Conservation (phyloP, 2,113 vertebrate genomes). For the Campylorhamphus procurvoides region DNA sequence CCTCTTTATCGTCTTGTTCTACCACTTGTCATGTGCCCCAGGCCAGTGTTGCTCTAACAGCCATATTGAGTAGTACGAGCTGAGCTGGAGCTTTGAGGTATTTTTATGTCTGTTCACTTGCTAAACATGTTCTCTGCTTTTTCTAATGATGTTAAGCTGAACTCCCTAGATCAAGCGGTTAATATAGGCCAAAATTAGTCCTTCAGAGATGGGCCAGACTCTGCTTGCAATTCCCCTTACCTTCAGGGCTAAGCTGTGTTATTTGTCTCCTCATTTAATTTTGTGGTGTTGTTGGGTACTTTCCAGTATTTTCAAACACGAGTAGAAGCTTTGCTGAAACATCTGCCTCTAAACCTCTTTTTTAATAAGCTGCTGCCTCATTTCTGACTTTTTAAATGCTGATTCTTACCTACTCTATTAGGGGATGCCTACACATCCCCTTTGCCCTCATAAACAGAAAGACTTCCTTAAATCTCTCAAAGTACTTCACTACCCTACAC, state of each 20-base stretch:
- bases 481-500: not conserved
- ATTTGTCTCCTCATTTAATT: not conserved
- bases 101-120: not conserved
- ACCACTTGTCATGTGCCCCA: not conserved
- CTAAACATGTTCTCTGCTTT: not conserved
- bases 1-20: not conserved
- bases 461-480: conserved; percentile 31
- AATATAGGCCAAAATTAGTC: not conserved
- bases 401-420: not conserved
- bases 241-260: not conserved
- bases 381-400: not conserved
- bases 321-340: not conserved
- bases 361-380: not conserved
- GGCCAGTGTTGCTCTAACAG: not conserved
- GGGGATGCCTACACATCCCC: not conserved
- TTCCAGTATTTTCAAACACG: not conserved
- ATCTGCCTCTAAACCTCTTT: not conserved
- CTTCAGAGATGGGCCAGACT: not conserved
- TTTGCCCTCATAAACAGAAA: conserved; percentile 29
- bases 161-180: not conserved
- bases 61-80: not conserved
- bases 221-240: not conserved
- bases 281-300: not conserved
- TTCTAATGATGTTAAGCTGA: not conserved
- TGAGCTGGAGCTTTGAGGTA: not conserved